Evolutionary conservation across 2,888 invertebrate species (phyloP).

Genomic region (Anagyrus pseudococci): DNA sequence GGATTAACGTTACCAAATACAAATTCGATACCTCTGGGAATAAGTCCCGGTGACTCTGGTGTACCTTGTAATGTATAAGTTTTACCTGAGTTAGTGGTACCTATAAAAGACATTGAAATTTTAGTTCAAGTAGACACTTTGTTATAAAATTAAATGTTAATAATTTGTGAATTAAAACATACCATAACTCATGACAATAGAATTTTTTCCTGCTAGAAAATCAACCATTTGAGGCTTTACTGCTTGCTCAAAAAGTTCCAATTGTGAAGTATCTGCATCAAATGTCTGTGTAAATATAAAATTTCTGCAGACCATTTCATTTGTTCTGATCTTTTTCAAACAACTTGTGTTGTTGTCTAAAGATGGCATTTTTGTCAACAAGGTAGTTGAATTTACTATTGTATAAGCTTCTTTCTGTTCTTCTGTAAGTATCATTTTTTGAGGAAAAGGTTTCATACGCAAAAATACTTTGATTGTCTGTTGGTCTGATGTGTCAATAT

Average conservation of each 20-base stretch:
- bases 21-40: constrained; percentile 72
- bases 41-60: constrained; percentile 71
- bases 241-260: constrained; percentile 60
- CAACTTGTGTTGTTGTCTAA: constrained; percentile 48
- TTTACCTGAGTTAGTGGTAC: constrained; percentile 91
- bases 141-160: not conserved
- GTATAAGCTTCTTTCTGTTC: constrained; percentile 59
- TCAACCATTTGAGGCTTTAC: constrained; percentile 53
- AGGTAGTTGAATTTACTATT: constrained; percentile 62
- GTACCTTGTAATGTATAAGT: constrained; percentile 82
- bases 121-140: not conserved
- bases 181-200: constrained; percentile 84
- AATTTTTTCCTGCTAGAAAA: constrained; percentile 69
- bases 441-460: constrained; percentile 65
- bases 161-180: constrained; percentile 16
- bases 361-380: constrained; percentile 63
- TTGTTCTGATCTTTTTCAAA: constrained; percentile 46
- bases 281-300: constrained; percentile 57
- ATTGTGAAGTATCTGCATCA: constrained; percentile 55
- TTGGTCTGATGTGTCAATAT: constrained; percentile 18
- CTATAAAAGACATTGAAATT: constrained; percentile 41
- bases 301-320: constrained; percentile 48
- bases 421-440: constrained; percentile 44
- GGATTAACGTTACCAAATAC: constrained; percentile 61
- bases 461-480: constrained; percentile 66